Evolutionary conservation across 1,140 invertebrate species (phyloP), one percentile per base, ranked within the genome.

Genomic region (Drosophila parabipectinata): DNA sequence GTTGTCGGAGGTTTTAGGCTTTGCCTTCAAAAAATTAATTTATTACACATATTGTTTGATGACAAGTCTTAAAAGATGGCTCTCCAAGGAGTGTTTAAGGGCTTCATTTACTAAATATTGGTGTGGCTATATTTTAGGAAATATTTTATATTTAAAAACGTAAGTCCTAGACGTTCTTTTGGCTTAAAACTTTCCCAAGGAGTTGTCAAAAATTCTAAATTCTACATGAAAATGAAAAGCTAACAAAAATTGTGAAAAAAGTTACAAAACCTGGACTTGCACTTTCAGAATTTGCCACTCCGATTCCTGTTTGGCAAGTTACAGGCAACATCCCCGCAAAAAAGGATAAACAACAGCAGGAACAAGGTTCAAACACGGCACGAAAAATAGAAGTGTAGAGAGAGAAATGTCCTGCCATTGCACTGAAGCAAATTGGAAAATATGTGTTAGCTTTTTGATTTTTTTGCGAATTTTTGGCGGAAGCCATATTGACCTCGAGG

Each of bases 381-480:
- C 14, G 10, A n/a, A 45, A 21, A 7, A 45, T 15, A 45, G 15
- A 8, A 3, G 24, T 18, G n/a, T 9, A 9, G 3, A 53, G 51
- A 12, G 30, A 37, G 14, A 44, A 14, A 44, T 5, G 41, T 15
- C 41, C 41, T 37, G 51, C 51, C 51, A 8, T 39, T 24, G 37
- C 59, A 44, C 57, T 54, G 63, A 64, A 73, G 71, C 74, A 87
- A 87, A 85, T 85, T 85, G 82, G 82, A 87, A 87, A 85, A 85
- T 85, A 85, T 85, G 81, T 82, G 82, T 81, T 77, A 81, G 82
- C 82, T 75, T 81, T 75, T 75, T 59, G 48, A 77, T 75, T 60
- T 59, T 50, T 14, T 52, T 59, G 10, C 47, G 15, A 47, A 21
- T 47, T 47, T 24, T 47, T 28, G 26, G 26, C 26, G 26, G 6